phyloP scores from a whole-genome alignment of 2,888 invertebrate species.

The Eledona agricola region DNA sequence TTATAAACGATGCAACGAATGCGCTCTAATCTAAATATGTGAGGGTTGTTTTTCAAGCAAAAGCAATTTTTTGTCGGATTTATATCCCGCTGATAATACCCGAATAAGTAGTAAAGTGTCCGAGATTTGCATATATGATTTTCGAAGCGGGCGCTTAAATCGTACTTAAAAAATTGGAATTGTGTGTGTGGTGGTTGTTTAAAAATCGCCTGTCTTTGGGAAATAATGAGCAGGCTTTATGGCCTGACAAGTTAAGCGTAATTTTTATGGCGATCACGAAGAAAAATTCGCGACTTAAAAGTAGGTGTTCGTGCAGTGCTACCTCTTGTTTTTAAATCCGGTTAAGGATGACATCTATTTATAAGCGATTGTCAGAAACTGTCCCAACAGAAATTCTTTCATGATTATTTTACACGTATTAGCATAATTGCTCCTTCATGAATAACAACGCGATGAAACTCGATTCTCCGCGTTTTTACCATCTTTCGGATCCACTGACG shows the following conservation, averaged over 20 bases:
- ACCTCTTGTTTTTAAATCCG: constrained; percentile 27
- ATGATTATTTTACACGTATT: constrained; percentile 20
- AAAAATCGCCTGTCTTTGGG: constrained; percentile 26
- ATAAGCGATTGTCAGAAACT: constrained; percentile 28
- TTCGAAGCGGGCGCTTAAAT: constrained; percentile 23
- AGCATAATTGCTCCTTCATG: constrained; percentile 24
- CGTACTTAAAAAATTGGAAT: constrained; percentile 36
- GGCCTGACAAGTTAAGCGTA: constrained; percentile 26
- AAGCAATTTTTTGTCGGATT: constrained; percentile 39
- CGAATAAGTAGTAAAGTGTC: constrained; percentile 49
- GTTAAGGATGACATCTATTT: constrained; percentile 24
- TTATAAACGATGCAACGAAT: too few species aligned
- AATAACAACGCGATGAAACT: constrained; percentile 19
- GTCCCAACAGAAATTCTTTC: constrained; percentile 27
- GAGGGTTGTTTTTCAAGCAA: constrained; percentile 3
- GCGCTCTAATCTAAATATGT: constrained; percentile 9
- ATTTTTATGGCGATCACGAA: constrained; percentile 23
- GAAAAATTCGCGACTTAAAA: constrained; percentile 18
- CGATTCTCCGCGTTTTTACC: constrained; percentile 7
- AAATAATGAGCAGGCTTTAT: constrained; percentile 21
- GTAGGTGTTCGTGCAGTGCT: constrained; percentile 22
- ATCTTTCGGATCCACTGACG: constrained; percentile 1
- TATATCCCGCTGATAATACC: constrained; percentile 45
- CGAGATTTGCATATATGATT: constrained; percentile 40
- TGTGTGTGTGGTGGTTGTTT: constrained; percentile 14